phyloP scores from a whole-genome alignment of 30 jellyfish, hydroid and myxozoan genomes.

The Catostylus mosaicus region DNA sequence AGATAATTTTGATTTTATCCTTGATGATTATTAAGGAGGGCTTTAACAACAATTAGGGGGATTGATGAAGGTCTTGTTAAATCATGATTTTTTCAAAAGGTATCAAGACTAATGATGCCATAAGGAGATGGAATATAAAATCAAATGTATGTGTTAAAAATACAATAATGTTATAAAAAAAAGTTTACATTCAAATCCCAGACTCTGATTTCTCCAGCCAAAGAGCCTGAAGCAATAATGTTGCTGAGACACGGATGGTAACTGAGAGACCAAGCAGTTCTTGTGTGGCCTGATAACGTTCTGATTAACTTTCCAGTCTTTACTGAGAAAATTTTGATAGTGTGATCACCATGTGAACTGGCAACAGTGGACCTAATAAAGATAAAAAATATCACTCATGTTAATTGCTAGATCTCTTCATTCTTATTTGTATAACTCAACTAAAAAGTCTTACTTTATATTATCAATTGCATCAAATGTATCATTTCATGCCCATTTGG shows the following conservation, averaged over 20 bases:
- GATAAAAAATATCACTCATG: too few relatives aligned
- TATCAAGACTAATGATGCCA: too few relatives aligned
- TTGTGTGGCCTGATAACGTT: constrained; percentile 68
- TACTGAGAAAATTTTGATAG: constrained; percentile 52
- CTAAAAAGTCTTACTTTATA: too few relatives aligned
- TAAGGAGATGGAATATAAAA: too few relatives aligned
- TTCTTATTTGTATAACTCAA: too few relatives aligned
- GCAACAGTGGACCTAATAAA: constrained; percentile 57
- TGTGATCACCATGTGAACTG: constrained; percentile 77
- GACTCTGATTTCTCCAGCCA: constrained; percentile 91
- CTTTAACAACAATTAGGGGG: too few relatives aligned
- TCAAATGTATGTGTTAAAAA: neutral
- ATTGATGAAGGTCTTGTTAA: too few relatives aligned
- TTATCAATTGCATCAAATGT: too few relatives aligned
- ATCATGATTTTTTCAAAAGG: too few relatives aligned
- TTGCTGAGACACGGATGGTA: constrained; percentile 77
- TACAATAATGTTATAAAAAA: neutral
- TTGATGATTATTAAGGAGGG: too few relatives aligned
- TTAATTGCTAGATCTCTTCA: neutral
- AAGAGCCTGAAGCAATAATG: constrained; percentile 91
- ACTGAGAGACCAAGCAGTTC: constrained; percentile 86
- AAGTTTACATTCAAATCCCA: constrained; percentile 88
- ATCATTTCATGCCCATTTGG: too few relatives aligned
- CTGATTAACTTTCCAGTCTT: constrained; percentile 51
- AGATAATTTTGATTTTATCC: too few relatives aligned